Evolutionary conservation across 2,113 vertebrate species (phyloP), one percentile per base, ranked within the genome.

Genomic region (Halcyon senegalensis): DNA sequence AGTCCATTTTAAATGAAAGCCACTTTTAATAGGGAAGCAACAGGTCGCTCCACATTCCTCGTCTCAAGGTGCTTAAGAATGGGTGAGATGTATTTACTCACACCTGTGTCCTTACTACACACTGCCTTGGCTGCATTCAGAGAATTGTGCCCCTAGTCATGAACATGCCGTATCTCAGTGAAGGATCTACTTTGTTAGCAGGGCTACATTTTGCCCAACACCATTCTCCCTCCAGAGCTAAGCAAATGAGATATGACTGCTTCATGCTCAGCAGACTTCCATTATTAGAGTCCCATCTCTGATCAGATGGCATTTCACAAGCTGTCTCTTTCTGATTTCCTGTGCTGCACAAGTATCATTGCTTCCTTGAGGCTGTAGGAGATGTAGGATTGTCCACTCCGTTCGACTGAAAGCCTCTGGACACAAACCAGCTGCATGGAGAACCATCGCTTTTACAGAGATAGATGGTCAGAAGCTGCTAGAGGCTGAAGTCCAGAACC

Each of bases 361-460:
- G 70, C 74, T 95, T 97, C 96, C 96, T 96, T 48, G 55, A 66
- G 96, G 94, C 96, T 91, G 91, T 79, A 63, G 89, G 89, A 94
- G 77, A 94, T 46, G 50, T 35, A 44, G 86, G 59, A 93, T 94
- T 96, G 94, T 94, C 96, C 91, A 91, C 67, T 95, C 66, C 63
- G 7, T 81, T 97, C 55, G 30, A 68, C 91, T 91, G 95, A 96
- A 94, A 96, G 87, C 70, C 87, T 79, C 84, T 94, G 89, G 93
- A 97, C 91, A 96, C 81, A 95, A 97, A 96, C 33, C 96, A 96
- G 95, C 89, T 96, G 93, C 67, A 2, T 85, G 81, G 68, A 77
- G 87, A 91, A 74, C 31, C 84, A 76, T 33, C 2, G 6, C 41
- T 94, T 96, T 96, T 94, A 91, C 83, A 39, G 66, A 96, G 95